Evolutionary conservation across 2,888 invertebrate genomes (phyloP).

Genomic region (Galerucella pusilla): DNA sequence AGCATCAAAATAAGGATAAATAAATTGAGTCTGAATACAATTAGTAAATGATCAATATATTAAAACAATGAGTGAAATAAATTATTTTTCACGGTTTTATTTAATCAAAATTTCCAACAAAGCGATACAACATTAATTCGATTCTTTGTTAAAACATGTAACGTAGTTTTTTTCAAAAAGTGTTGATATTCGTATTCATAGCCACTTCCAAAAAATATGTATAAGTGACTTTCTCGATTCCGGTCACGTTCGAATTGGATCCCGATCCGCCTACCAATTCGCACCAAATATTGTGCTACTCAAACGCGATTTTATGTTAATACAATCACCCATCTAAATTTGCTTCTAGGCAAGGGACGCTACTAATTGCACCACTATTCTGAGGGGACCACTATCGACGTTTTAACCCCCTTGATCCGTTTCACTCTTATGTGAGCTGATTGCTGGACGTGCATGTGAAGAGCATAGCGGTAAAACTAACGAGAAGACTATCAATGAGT

Average conservation of each 20-base stretch:
- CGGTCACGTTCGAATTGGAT: conserved; percentile 34
- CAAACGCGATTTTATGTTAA: conserved; percentile 53
- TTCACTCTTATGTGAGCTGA: not conserved
- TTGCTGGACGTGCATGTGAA: not conserved
- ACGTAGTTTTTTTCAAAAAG: not conserved
- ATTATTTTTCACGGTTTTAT: no score
- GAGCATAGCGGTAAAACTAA: not conserved
- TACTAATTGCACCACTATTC: conserved; percentile 50
- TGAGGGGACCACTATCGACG: conserved; percentile 24
- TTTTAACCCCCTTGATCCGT: conserved; percentile 3
- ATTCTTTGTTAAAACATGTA: no score
- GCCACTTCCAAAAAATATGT: conserved; percentile 13
- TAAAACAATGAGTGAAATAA: no score
- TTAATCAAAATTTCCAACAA: no score
- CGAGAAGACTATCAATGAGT: conserved; percentile 5
- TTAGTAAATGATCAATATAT: no score
- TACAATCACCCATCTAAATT: conserved; percentile 52
- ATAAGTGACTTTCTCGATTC: conserved; percentile 16
- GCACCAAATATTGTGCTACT: conserved; percentile 48
- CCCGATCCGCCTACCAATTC: conserved; percentile 44
- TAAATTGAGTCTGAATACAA: no score
- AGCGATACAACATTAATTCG: no score
- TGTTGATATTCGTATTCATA: not conserved
- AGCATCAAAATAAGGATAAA: no score
- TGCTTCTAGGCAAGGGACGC: conserved; percentile 39